Percentiles rank a stretch among this genome's conserved stretches.
These are phyloP conservation scores for Crossocerus cetratus DNA, from an alignment of 2,888 invertebrate species.

Conservation along the genomic window DNA sequence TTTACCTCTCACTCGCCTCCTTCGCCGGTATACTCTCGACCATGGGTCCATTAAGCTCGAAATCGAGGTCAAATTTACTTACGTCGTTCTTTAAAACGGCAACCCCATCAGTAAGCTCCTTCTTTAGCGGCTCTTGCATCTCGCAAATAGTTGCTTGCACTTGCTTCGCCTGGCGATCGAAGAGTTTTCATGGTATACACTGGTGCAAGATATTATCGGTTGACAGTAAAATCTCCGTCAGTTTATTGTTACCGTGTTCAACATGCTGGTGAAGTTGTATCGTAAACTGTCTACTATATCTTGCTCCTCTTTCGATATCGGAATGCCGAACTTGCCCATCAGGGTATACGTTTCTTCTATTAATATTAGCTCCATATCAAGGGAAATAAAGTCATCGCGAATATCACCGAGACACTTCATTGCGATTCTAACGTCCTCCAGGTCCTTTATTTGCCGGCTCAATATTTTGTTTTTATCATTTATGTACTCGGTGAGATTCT, in stretches of 20 bases:
- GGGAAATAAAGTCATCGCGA: conserved; percentile 86
- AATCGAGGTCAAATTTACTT: conserved; percentile 84
- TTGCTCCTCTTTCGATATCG: conserved; percentile 86
- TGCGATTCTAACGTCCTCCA: conserved; percentile 87
- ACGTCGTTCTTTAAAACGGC: conserved; percentile 83
- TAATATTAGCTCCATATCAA: conserved; percentile 86
- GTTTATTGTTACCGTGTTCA: conserved; percentile 81
- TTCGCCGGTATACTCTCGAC: conserved; percentile 88
- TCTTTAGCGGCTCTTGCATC: conserved; percentile 87
- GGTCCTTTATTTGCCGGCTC: conserved; percentile 84
- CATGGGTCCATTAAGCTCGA: conserved; percentile 90
- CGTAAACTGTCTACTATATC: conserved; percentile 88
- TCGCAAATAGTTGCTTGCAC: conserved; percentile 84
- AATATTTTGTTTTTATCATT: conserved; percentile 85
- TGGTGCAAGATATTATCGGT: neutral
- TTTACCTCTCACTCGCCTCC: conserved; percentile 89
- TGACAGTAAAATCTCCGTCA: too few relatives aligned
- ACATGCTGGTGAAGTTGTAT: conserved; percentile 87
- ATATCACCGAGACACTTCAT: conserved; percentile 89
- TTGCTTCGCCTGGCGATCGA: conserved; percentile 79
- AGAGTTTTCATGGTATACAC: neutral
- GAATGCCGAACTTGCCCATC: conserved; percentile 83
- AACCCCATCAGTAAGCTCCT: conserved; percentile 86
- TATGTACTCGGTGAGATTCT: conserved; percentile 86
- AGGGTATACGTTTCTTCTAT: conserved; percentile 89